phyloP scores from a whole-genome alignment of 2,888 invertebrate species.

The Parnassius mnemosyne region DNA sequence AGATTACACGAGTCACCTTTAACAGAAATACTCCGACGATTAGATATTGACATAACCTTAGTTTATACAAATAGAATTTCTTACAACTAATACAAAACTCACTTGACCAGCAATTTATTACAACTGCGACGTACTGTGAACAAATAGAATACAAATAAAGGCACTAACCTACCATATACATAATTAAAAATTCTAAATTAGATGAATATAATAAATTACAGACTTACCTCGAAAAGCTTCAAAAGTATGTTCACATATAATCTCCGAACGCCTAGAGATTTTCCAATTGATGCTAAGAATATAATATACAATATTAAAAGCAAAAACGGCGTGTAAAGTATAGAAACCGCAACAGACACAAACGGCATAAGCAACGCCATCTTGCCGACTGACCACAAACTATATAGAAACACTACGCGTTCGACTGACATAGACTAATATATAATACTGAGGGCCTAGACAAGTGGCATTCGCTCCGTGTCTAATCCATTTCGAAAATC shows the following conservation, averaged over 20 bases:
- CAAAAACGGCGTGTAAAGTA: conserved; percentile 88
- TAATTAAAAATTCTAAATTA: conserved; percentile 16
- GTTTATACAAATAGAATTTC: neutral
- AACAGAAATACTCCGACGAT: conserved; percentile 13
- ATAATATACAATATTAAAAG: conserved; percentile 88
- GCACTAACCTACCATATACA: conserved; percentile 13
- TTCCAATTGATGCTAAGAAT: conserved; percentile 94
- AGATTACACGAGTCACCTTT: conserved; percentile 8
- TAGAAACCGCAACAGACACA: conserved; percentile 83
- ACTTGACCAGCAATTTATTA: neutral
- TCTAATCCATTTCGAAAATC: too few species aligned
- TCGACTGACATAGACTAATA: too few species aligned
- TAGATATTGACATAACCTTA: conserved; percentile 7
- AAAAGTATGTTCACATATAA: conserved; percentile 92
- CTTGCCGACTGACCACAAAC: conserved; percentile 79
- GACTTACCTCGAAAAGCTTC: conserved; percentile 94
- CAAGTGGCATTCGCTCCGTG: too few species aligned
- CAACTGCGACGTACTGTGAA: neutral
- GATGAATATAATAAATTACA: conserved; percentile 28
- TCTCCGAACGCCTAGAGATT: conserved; percentile 93
- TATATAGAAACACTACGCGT: too few species aligned
- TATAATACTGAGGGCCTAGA: too few species aligned
- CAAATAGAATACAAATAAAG: conserved; percentile 1
- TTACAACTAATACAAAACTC: neutral
- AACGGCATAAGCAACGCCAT: conserved; percentile 83